These are phyloP conservation scores for Paraplagusia blochii DNA, from an alignment of 2,113 vertebrate genomes.

Conservation along the genomic window DNA sequence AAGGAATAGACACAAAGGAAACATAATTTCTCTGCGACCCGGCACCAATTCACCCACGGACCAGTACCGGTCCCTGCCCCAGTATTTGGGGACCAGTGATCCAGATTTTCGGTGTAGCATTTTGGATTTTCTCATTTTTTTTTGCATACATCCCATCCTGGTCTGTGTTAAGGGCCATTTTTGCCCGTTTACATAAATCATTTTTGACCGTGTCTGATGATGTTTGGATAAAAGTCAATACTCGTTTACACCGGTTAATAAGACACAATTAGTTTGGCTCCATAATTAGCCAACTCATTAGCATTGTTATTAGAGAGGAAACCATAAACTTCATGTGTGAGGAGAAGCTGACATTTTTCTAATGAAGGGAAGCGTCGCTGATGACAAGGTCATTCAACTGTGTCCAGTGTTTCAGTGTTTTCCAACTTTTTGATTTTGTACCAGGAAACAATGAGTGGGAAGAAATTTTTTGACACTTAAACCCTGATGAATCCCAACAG, in stretches of 20 bases:
- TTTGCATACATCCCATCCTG: conserved; percentile 7
- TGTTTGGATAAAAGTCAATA: conserved; percentile 64
- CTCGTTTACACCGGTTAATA: conserved; percentile 64
- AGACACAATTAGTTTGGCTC: conserved; percentile 63
- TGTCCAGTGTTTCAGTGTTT: conserved; percentile 30
- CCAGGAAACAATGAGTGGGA: conserved; percentile 23
- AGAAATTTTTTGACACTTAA: background rate
- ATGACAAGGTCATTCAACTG: conserved; percentile 59
- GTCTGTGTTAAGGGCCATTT: conserved; percentile 1
- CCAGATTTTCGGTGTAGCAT: background rate
- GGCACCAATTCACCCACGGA: no score
- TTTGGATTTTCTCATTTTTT: background rate
- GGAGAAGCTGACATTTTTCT: conserved; percentile 55
- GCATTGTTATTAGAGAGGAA: conserved; percentile 45
- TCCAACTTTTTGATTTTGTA: conserved; percentile 22
- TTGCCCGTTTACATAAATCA: conserved; percentile 30
- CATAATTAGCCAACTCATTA: conserved; percentile 65
- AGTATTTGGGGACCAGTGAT: no score
- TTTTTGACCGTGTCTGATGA: conserved; percentile 21
- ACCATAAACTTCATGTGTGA: conserved; percentile 49
- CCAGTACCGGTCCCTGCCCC: no score
- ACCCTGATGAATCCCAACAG: conserved; percentile 5
- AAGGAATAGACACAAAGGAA: no score
- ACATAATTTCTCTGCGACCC: no score
- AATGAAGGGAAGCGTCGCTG: conserved; percentile 62